Base-by-base conservation (phyloP, 2,888 invertebrate genomes). In the Seira sanloemensis region DNA sequence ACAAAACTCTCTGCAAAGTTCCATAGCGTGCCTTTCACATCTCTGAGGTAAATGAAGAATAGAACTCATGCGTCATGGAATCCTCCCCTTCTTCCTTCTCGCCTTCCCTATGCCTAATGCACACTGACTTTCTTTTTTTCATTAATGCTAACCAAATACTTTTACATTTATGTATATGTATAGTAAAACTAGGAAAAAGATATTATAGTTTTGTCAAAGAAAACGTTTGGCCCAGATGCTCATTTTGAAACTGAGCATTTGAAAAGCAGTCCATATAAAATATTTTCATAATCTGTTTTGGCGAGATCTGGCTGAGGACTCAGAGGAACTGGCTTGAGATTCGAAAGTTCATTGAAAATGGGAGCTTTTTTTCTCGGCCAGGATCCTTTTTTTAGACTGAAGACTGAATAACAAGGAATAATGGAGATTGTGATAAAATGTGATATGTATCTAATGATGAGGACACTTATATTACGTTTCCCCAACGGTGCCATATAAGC, bases 31-130 rank as follows among this genome's bases (percentile, higher is more conserved):
- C 5, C 12, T n/a, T 58, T 62, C 46, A n/a, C 66, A 66, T 75
- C 25, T 67, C 67, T 27, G n/a, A 50, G 67, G 9, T 62, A 62
- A 76, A 67, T 27, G 46, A 69, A 19, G 21, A 37, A 37, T 9
- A 65, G 68, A 81, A 76, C 66, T 71, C 81, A 75, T 81, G 81
- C 81, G 81, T 81, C 81, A 81, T 76, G 76, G 69, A 81, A 81
- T 71, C 81, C 81, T 75, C 76, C 81, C 81, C 79, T 68, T 67
- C 67, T 23, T 7, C 58, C 69, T 69, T 69, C 25, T 69, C 18
- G 7, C 18, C 23, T 69, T 21, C n/a, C n/a, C n/a, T n/a, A n/a
- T n/a, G n/a, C n/a, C n/a, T n/a, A n/a, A n/a, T n/a, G n/a, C n/a
- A n/a, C n/a, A n/a, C n/a, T n/a, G n/a, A n/a, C n/a, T n/a, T n/a